Conservation (phyloP, 2,888 invertebrate genomes). For the Cinara cedri region DNA sequence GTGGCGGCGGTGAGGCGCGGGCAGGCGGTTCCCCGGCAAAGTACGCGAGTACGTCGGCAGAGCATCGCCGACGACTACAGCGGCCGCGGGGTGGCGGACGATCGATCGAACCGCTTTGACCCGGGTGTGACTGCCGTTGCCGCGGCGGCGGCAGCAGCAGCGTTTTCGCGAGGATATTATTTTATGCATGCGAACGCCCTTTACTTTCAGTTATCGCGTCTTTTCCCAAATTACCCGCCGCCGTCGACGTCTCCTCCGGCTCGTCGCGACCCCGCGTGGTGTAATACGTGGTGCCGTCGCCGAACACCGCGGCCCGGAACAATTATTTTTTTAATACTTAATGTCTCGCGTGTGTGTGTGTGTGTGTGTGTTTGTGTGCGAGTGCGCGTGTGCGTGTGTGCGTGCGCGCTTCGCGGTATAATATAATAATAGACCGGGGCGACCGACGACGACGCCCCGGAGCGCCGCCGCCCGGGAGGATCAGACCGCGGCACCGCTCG, state of each 20-base stretch:
- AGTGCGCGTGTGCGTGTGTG: no score
- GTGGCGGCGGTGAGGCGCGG: neutral
- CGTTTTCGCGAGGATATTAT: constrained; percentile 43
- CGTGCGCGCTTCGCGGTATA: neutral
- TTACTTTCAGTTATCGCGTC: constrained; percentile 37
- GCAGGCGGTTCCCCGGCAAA: constrained; percentile 24
- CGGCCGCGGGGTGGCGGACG: constrained; percentile 5
- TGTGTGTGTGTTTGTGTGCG: no score
- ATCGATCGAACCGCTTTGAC: constrained; percentile 55
- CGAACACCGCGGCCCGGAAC: neutral
- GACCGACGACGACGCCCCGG: neutral
- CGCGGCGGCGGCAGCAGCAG: neutral
- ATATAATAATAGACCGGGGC: neutral
- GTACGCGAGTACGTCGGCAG: neutral
- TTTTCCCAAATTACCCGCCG: constrained; percentile 26
- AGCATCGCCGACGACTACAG: neutral
- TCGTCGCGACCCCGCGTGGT: no score
- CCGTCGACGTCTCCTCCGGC: neutral
- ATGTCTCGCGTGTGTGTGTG: neutral
- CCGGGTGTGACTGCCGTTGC: constrained; percentile 49
- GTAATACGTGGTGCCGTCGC: no score
- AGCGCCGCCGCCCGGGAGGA: neutral
- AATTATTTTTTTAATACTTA: constrained; percentile 24
- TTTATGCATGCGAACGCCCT: constrained; percentile 49
- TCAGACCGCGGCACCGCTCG: neutral